Base-by-base conservation (phyloP, 2,797 vertebrate genomes). In the Neosilurus mollespiculum region DNA sequence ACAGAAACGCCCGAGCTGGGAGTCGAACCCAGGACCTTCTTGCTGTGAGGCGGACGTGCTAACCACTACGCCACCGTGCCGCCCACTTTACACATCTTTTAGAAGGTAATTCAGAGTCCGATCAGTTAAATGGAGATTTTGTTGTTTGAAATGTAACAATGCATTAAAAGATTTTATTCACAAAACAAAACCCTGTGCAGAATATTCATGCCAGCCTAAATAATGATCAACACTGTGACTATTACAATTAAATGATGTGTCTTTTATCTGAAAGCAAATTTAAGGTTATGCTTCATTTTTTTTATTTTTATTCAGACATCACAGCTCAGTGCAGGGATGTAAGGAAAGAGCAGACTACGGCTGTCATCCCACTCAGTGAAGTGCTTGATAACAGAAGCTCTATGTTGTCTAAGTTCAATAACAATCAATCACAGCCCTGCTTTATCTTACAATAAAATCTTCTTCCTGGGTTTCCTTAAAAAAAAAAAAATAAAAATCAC, bases 301-400 rank as follows among this genome's bases (percentile, higher is more conserved):
- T 54, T 56, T 30, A 11, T 56, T 7, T 34, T 37, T 62, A 65
- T 53, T 79, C n/a, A 85, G 80, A 81, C 26, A 82, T 71, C 61
- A 79, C 11, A 87, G 61, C 86, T 85, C 24, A 81, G 75, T 58
- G 61, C 80, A 75, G 77, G 51, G 77, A 83, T 15, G 69, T 34
- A 73, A 66, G 59, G 72, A 79, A 85, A 54, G 24, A 85, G 51
- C 58, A 72, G 59, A 61, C 69, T 71, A 30, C 12, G 62, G n/a
- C n/a, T 83, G 61, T 80, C 71, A 67, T 58, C 59, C 51, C 16
- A 82, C 59, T 49, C 66, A 71, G 80, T 43, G 56, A 82, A n/a
- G 70, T 78, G 65, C 22, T 65, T 71, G 4, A 62, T 49, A 79
- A 59, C 66, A 82, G 59, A 64, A 82, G 26, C 58, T 58, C 10